Base-by-base conservation (phyloP, 2,888 invertebrate species). In the Operophtera brumata region DNA sequence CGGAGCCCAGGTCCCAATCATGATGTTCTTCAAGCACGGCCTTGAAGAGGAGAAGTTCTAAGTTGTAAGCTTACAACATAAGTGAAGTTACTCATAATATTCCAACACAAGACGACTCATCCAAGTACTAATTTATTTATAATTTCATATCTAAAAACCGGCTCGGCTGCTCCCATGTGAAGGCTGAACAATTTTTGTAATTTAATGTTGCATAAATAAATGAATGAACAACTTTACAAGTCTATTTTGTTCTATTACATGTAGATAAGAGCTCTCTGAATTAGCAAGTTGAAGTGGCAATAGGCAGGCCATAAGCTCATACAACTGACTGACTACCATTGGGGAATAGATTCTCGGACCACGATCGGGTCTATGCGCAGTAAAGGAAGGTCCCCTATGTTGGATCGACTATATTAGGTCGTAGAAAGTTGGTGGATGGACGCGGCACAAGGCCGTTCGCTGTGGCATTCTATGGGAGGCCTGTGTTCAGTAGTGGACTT, bases 11-110 rank as follows among this genome's bases (percentile, higher is more conserved):
- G 92, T 94, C 47, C 98, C 99, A 46, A 94, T 97, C 69, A 91
- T 99, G 82, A 96, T 98, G 95, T 97, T 97, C 90, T 97, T 97
- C 91, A 98, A 98, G 89, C 98, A 98, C 73, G 99, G 98, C 62
- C 93, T 99, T 60, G 93, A 95, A 53, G 98, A 97, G 84, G 98
- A 99, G 90, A 99, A 99, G 90, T 96, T 96, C 91, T 97, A 96
- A 88, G 53, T 54, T 42, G 26, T 49, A 46, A 66, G 54, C 72
- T 73, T 70, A 54, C 43, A 56, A 65, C 69, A 65, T 71, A 84
- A 80, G 80, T 76, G 73, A 77, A 78, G 73, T 63, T 77, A 76
- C 78, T 84, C 78, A 78, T 79, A 20, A 73, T 73, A 80, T 82
- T 83, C 82, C 82, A 80, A 70, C 73, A 75, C 47, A 71, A 70